These are phyloP conservation scores for Pecten maximus DNA, from an alignment of 2,888 invertebrate species.

Conservation along the genomic window DNA sequence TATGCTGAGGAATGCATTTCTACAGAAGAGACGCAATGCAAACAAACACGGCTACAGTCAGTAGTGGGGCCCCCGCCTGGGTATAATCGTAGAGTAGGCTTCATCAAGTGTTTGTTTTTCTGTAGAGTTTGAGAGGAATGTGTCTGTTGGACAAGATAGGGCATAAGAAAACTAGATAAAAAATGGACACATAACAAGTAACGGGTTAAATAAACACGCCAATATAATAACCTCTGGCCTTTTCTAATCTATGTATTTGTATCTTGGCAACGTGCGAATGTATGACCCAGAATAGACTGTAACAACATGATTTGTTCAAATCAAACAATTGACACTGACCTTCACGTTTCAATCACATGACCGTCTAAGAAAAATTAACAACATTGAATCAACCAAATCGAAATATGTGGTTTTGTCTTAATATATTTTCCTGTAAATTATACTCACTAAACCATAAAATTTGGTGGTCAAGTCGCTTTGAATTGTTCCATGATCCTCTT, in stretches of 20 bases:
- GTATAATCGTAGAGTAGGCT: neutral
- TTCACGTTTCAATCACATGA: neutral
- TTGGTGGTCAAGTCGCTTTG: no score
- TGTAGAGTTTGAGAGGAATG: neutral
- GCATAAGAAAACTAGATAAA: neutral
- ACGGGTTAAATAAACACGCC: neutral
- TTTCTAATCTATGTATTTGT: neutral
- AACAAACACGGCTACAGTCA: neutral
- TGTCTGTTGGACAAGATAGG: neutral
- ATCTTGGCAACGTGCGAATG: neutral
- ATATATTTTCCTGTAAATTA: no score
- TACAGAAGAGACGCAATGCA: no score
- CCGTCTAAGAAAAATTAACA: no score
- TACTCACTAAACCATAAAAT: no score
- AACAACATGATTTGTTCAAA: neutral
- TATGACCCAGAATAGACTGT: neutral
- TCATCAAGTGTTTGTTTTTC: neutral
- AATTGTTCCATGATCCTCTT: no score
- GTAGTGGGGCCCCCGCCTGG: neutral
- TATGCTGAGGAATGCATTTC: no score
- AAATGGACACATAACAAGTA: neutral
- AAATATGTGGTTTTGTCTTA: no score
- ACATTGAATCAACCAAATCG: no score
- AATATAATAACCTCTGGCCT: neutral
- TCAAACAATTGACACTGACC: neutral